Conservation (phyloP, 2,888 invertebrate species). For the Rhingia rostrata region DNA sequence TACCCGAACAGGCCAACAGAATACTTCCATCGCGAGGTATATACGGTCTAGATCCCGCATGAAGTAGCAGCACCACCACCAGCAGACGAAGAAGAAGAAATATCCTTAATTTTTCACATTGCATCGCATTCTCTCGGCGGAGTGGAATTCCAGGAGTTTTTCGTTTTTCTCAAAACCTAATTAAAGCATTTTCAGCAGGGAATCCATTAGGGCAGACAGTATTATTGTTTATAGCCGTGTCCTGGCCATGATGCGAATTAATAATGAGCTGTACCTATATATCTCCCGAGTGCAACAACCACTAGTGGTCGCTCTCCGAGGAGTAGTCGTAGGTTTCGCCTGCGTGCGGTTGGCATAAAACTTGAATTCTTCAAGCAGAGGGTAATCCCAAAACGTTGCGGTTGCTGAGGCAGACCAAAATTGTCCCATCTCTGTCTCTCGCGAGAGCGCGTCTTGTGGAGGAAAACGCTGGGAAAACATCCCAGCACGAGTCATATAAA, state of each 20-base stretch:
- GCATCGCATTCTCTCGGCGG: constrained; percentile 69
- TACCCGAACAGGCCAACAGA: constrained; percentile 13
- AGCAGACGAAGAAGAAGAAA: constrained; percentile 61
- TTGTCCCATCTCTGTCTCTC: neutral
- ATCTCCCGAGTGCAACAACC: constrained; percentile 51
- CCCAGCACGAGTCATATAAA: constrained; percentile 74
- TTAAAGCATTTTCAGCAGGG: constrained; percentile 75
- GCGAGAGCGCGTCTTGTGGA: neutral
- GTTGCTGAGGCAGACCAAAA: constrained; percentile 37
- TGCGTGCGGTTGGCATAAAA: neutral
- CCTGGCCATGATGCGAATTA: constrained; percentile 75
- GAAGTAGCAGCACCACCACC: neutral
- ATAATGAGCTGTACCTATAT: constrained; percentile 65
- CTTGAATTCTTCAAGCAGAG: constrained; percentile 32
- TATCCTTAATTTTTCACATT: constrained; percentile 74
- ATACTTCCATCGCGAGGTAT: constrained; percentile 43
- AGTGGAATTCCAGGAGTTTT: constrained; percentile 73
- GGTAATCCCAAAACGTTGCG: constrained; percentile 59
- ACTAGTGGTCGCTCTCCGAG: constrained; percentile 17
- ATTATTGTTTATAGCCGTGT: constrained; percentile 75
- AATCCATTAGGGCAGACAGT: constrained; percentile 75
- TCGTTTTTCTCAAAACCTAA: constrained; percentile 74
- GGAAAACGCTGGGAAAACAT: constrained; percentile 73
- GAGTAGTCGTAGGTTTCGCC: neutral
- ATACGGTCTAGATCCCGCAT: constrained; percentile 49